phyloP scores from a whole-genome alignment of 2,797 vertebrate genomes.

The Poeciliopsis gracilis region DNA sequence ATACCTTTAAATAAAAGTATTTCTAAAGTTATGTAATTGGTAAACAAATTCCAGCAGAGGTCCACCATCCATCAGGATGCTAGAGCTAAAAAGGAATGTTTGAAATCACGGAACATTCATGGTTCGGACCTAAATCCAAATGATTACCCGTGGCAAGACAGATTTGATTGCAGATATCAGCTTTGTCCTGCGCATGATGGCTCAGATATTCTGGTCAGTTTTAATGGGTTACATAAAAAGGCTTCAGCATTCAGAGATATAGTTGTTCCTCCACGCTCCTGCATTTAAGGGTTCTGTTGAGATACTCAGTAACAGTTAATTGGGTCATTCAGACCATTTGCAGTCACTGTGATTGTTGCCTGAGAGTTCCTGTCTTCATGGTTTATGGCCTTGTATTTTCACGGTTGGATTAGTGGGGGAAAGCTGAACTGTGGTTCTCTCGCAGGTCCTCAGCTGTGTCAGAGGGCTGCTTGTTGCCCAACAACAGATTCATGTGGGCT shows the following conservation, averaged over 20 bases:
- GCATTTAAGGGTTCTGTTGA: conserved; percentile 30
- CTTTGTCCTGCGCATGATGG: background rate
- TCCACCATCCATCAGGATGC: background rate
- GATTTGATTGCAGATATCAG: background rate
- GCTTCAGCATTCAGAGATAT: conserved; percentile 26
- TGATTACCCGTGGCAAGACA: background rate
- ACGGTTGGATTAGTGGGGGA: conserved; percentile 67
- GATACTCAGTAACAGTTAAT: conserved; percentile 63
- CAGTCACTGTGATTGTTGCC: conserved; percentile 73
- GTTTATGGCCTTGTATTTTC: conserved; percentile 76
- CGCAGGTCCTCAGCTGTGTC: conserved; percentile 30
- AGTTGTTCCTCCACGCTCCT: conserved; percentile 10
- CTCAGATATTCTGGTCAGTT: background rate
- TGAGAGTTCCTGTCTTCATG: conserved; percentile 67
- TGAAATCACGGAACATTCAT: background rate
- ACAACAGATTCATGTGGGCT: conserved; percentile 64
- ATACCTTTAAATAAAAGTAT: background rate
- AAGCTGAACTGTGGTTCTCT: conserved; percentile 59
- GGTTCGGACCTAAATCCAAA: background rate
- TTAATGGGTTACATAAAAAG: background rate
- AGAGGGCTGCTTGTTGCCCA: conserved; percentile 49
- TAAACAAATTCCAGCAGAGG: background rate
- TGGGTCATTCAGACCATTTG: conserved; percentile 77
- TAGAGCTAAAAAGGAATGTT: background rate
- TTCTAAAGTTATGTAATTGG: background rate